phyloP scores from a whole-genome alignment of 2,888 invertebrate genomes.

The Melinopterus prodromus region DNA sequence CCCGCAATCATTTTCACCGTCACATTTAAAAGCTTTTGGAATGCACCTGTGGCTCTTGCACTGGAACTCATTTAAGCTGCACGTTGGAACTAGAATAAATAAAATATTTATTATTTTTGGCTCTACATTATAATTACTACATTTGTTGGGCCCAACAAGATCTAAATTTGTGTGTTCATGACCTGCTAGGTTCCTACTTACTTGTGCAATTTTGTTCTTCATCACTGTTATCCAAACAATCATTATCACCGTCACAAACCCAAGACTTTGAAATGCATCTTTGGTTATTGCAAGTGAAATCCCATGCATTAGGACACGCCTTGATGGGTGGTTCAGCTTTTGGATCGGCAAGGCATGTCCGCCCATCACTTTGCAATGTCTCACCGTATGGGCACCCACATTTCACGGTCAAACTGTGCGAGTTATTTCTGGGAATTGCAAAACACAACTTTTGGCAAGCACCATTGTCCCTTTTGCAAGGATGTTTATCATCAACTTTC shows the following conservation, averaged over 20 bases:
- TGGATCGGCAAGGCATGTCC: slow-evolving; percentile 80
- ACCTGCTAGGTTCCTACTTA: slow-evolving; percentile 60
- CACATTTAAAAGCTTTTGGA: slow-evolving; percentile 91
- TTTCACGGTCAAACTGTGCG: slow-evolving; percentile 66
- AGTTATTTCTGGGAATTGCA: slow-evolving; percentile 76
- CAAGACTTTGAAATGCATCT: slow-evolving; percentile 92
- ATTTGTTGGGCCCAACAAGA: slow-evolving; percentile 7
- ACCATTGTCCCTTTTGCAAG: slow-evolving; percentile 85
- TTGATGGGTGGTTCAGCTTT: slow-evolving; percentile 86
- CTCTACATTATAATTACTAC: not conserved
- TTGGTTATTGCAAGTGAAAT: slow-evolving; percentile 94
- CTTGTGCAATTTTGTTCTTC: slow-evolving; percentile 95
- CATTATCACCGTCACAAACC: slow-evolving; percentile 97
- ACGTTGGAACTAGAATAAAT: slow-evolving; percentile 79
- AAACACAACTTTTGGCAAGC: slow-evolving; percentile 97
- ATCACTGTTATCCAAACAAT: slow-evolving; percentile 94
- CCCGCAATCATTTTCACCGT: slow-evolving; percentile 95
- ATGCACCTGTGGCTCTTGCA: slow-evolving; percentile 94
- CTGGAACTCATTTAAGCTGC: slow-evolving; percentile 89
- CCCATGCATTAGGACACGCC: slow-evolving; percentile 90
- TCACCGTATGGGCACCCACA: slow-evolving; percentile 97
- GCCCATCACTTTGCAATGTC: slow-evolving; percentile 74
- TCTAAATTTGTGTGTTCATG: slow-evolving; percentile 28
- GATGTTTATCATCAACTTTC: slow-evolving; percentile 74
- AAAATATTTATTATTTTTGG: not conserved